Evolutionary conservation across 2,797 vertebrate species (phyloP).

Genomic region (Gymnothorax javanicus): DNA sequence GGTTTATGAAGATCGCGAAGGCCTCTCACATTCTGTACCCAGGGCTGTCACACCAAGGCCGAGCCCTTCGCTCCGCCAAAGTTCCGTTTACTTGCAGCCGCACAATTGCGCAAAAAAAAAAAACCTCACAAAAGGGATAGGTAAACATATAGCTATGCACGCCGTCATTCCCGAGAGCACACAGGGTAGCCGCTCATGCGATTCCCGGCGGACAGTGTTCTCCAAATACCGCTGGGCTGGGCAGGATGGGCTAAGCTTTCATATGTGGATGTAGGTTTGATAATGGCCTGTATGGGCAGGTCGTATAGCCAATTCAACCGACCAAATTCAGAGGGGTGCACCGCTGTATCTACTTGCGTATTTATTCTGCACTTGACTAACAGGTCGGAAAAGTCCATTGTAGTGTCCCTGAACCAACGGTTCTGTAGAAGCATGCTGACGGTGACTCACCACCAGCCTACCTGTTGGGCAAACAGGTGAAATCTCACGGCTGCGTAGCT

Average conservation of each 20-base stretch:
- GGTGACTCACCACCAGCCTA: neutral
- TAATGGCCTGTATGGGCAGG: neutral
- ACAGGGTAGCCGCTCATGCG: neutral
- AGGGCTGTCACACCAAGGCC: too few species aligned
- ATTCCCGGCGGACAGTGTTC: neutral
- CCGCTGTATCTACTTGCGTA: too few species aligned
- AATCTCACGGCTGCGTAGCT: neutral
- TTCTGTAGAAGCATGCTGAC: neutral
- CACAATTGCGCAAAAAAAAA: neutral
- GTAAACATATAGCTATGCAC: neutral
- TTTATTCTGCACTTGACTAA: too few species aligned
- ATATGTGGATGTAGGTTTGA: neutral
- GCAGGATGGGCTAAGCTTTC: neutral
- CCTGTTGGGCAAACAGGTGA: neutral
- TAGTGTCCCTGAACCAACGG: too few species aligned
- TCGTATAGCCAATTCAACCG: neutral
- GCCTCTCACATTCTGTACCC: neutral
- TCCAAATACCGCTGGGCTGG: too few species aligned
- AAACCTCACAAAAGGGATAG: neutral
- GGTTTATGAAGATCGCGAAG: neutral
- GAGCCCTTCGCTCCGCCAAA: neutral
- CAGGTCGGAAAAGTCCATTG: neutral
- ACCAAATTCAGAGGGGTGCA: too few species aligned
- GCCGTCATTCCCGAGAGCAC: neutral
- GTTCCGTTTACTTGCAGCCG: neutral